Base-by-base conservation (phyloP, 1,140 invertebrate genomes). In the Diorhabda elongata region DNA sequence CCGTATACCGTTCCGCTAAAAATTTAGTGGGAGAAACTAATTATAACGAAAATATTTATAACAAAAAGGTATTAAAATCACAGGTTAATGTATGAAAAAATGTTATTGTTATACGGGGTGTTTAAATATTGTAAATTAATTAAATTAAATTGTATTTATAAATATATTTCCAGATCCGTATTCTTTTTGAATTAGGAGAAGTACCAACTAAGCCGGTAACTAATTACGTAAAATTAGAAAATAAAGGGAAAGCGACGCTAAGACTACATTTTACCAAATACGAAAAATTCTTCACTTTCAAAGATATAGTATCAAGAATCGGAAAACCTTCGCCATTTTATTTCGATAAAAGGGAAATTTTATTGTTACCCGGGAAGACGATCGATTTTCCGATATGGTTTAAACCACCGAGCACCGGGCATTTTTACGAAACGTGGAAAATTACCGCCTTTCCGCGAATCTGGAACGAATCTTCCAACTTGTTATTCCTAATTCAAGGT, bases 371-470 rank as follows among this genome's bases (percentile, higher is more conserved):
- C 5, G 72, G 71, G 2, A 26, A 67, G 8, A 70, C 42, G 60
- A 52, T 67, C 1, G 44, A 70, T 6, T 64, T 76, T 57, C 69
- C 72, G 1, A 69, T 76, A 44, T 73, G 67, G 67, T 76, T 76
- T 56, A 69, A 70, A 66, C 65, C 66, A 5, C 64, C 52, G 2
- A 62, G 66, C n/a, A 47, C 68, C 3, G 72, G 74, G 11, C 70
- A 64, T 44, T 72, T 63, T 66, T 64, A 64, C n/a, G 75, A 76
- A 68, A 65, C 45, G 44, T 76, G 75, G 74, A 71, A 76, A 69
- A 65, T 76, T 26, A 64, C n/a, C 6, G 75, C 71, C 2, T 1
- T 42, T 3, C 75, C 75, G n/a, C 64, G 57, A 69, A 67, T 76
- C 43, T 76, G 74, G 74, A 41, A 56, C 26, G 66, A 71, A 52